These are phyloP conservation scores for Gambusia affinis DNA, from an alignment of 2,113 vertebrate species.

Conservation along the genomic window DNA sequence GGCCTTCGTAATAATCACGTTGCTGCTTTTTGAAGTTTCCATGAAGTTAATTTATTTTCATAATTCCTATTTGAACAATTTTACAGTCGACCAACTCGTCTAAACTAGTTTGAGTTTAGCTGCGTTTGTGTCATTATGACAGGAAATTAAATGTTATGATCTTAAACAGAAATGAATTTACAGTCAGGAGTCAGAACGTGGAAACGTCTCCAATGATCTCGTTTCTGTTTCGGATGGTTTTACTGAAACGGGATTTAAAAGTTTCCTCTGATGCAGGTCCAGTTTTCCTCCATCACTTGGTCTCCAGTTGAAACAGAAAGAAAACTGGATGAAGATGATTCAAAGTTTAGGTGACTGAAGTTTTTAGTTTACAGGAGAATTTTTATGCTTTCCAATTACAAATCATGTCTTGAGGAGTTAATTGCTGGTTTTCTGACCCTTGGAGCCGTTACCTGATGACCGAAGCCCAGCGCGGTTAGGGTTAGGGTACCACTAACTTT, in stretches of 20 bases:
- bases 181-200: no score
- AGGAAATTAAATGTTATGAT: no score
- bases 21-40: no score
- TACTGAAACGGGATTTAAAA: conserved; percentile 6
- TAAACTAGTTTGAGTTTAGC: no score
- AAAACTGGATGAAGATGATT: background rate
- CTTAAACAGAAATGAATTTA: no score
- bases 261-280: conserved; percentile 17
- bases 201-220: background rate
- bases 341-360: no score
- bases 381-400: conserved; percentile 59
- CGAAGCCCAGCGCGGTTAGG: conserved; percentile 32
- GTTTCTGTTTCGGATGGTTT: conserved; percentile 1
- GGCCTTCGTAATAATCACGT: no score
- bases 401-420: conserved; percentile 65
- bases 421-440: conserved; percentile 60
- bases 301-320: background rate
- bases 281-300: conserved; percentile 18
- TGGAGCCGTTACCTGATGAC: conserved; percentile 49
- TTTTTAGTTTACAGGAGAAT: background rate
- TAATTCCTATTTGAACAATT: no score
- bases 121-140: no score
- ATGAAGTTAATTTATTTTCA: no score
- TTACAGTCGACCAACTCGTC: no score
- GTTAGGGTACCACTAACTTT: no score